Evolutionary conservation across 2,113 vertebrate genomes (phyloP), one percentile per base, ranked within the genome.

Genomic region (Chlamydotis undulata): DNA sequence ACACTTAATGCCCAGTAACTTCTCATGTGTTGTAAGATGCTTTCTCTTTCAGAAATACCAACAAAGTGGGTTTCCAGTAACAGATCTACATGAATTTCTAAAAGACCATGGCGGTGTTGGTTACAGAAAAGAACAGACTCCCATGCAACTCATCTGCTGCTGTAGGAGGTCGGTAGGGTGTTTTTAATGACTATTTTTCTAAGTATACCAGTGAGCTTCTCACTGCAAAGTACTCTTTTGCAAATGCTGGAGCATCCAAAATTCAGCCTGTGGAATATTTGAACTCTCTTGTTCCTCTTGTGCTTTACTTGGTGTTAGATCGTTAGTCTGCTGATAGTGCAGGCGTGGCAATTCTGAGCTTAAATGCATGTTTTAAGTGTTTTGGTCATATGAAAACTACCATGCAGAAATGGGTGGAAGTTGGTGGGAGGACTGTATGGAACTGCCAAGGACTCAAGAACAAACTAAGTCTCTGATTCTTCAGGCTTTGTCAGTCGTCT

Each of bases 71-170:
- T 98, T 99, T 97, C 99, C 99, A 9, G 82, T 97, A 95, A 99
- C 99, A 3, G 99, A 99, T 84, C 98, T 99, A 77, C 98, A 99
- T 47, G 98, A 98, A 97, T 99, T 99, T 96, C 97, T 99, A 35
- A 98, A 96, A 91, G 98, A 98, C 23, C 96, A 91, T 35, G 94
- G 79, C 67, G 67, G 43, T n/a, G 61, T 41, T 60, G 97, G 94
- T 65, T 96, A 74, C 45, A 87, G 83, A 84, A 86, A 84, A 83
- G 89, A 95, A 35, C 50, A 70, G 3, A 23, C 83, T 68, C 73
- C 94, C 24, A 57, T 82, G 65, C 94, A 95, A 43, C 60, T 98
- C 18, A 5, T 98, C 86, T 98, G 98, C 97, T 99, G 99, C 97
- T 98, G 98, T 86, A 97, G 92, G 94, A 98, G 99, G 99, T 99